Evolutionary conservation across 1,140 invertebrate genomes (phyloP).

Genomic region (Trypoxylus dichotomus): DNA sequence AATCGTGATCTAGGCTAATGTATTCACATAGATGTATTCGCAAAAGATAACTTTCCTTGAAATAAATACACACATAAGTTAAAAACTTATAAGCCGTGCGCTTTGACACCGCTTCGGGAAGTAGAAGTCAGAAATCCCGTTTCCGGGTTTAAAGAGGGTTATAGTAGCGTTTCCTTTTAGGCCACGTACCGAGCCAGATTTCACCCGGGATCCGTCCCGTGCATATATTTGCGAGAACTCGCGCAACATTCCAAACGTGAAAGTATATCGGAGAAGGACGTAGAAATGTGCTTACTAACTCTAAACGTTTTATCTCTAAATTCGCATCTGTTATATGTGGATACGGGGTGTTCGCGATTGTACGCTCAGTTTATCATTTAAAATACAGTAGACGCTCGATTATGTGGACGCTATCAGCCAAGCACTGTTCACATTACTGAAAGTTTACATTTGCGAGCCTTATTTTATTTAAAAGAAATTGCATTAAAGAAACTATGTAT

Average conservation of each 20-base stretch:
- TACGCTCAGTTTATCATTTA: no score
- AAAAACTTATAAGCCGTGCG: conserved; percentile 4
- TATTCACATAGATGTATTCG: background rate
- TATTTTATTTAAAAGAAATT: no score
- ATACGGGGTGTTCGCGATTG: no score
- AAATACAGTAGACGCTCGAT: no score
- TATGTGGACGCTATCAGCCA: no score
- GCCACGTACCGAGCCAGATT: conserved; percentile 14
- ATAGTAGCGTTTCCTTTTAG: background rate
- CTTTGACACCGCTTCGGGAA: background rate
- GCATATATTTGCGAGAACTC: conserved; percentile 11
- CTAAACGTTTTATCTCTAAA: background rate
- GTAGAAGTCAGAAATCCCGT: conserved; percentile 16
- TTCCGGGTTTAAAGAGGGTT: background rate
- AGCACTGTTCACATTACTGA: no score
- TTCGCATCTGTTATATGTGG: background rate
- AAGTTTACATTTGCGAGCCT: no score
- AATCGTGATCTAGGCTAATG: no score
- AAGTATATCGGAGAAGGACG: conserved; percentile 5
- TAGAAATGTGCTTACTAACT: background rate
- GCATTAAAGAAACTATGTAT: no score
- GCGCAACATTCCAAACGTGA: conserved; percentile 6
- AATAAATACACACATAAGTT: conserved; percentile 14
- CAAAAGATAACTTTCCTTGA: background rate
- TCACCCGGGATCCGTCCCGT: background rate